A percentile compares a stretch with the other conserved stretches of the same genome.
These are phyloP conservation scores for Drosophila auraria DNA, from an alignment of 1,140 invertebrate species.

Conservation along the genomic window DNA sequence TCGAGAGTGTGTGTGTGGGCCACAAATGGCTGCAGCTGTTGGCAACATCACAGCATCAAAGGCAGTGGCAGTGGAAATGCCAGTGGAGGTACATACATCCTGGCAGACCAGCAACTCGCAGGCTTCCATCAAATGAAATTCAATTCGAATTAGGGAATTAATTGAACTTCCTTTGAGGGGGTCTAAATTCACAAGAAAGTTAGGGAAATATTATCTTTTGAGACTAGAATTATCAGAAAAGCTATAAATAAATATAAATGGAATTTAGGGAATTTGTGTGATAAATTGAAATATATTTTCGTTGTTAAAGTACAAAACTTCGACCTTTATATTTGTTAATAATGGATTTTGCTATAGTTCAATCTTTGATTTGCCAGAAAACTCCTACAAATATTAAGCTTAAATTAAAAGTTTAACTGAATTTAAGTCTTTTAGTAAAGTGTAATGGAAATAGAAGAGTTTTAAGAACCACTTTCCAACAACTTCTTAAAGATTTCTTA, in stretches of 20 bases:
- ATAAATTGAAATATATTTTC: neutral
- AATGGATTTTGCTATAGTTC: too few relatives aligned
- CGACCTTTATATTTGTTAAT: too few relatives aligned
- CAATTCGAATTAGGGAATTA: conserved; percentile 36
- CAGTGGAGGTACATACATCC: conserved; percentile 11
- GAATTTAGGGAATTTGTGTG: neutral
- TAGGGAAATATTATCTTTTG: neutral
- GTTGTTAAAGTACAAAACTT: too few relatives aligned
- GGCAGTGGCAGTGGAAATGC: conserved; percentile 22
- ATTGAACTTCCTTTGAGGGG: conserved; percentile 10
- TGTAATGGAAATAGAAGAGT: too few relatives aligned
- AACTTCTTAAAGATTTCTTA: neutral
- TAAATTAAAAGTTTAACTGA: too few relatives aligned
- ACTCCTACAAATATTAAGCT: too few relatives aligned
- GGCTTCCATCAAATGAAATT: conserved; percentile 20
- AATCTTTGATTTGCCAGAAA: too few relatives aligned
- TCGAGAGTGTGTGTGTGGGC: conserved; percentile 11
- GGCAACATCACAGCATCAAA: conserved; percentile 56
- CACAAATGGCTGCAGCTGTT: conserved; percentile 75
- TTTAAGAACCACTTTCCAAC: neutral
- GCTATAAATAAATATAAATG: neutral
- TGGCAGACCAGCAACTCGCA: neutral
- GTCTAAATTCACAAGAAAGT: neutral
- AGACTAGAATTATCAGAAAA: neutral
- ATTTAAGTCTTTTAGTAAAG: too few relatives aligned